Percentiles rank a stretch among this genome's conserved stretches.
Conservation (phyloP, 2,888 invertebrate genomes). For the Acholoe squamosa region DNA sequence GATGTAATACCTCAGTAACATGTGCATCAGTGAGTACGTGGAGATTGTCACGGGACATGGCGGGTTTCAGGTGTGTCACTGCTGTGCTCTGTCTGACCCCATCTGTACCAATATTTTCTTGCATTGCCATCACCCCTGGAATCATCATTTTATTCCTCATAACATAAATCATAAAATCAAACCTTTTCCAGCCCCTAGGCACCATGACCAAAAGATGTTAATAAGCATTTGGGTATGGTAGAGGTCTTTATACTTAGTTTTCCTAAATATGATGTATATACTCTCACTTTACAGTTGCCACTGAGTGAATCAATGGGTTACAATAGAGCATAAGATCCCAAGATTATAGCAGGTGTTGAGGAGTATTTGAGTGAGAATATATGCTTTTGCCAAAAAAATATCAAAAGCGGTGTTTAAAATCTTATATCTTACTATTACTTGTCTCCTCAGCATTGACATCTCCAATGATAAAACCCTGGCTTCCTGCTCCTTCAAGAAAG, state of each 20-base stretch:
- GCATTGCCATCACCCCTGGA: constrained; percentile 23
- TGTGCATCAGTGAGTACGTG: constrained; percentile 76
- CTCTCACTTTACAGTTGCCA: too few relatives aligned
- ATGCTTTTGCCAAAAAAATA: not conserved
- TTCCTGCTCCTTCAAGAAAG: not conserved
- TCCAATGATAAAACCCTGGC: not conserved
- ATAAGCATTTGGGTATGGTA: too few relatives aligned
- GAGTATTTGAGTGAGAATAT: not conserved
- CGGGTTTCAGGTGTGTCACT: constrained; percentile 78
- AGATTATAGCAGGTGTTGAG: too few relatives aligned
- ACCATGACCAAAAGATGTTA: too few relatives aligned
- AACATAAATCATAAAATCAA: not conserved
- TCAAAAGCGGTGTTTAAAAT: not conserved
- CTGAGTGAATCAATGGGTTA: too few relatives aligned
- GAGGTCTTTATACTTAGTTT: too few relatives aligned
- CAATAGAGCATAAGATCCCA: too few relatives aligned
- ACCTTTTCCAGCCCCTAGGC: not conserved
- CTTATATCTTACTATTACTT: not conserved
- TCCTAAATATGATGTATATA: too few relatives aligned
- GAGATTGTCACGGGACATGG: constrained; percentile 75
- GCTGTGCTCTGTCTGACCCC: constrained; percentile 80
- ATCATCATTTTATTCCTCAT: not conserved
- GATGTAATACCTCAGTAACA: constrained; percentile 77
- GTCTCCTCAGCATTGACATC: not conserved
- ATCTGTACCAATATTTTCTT: constrained; percentile 65